Evolutionary conservation across 2,113 vertebrate genomes (phyloP).

Genomic region (Glareola pratincola): DNA sequence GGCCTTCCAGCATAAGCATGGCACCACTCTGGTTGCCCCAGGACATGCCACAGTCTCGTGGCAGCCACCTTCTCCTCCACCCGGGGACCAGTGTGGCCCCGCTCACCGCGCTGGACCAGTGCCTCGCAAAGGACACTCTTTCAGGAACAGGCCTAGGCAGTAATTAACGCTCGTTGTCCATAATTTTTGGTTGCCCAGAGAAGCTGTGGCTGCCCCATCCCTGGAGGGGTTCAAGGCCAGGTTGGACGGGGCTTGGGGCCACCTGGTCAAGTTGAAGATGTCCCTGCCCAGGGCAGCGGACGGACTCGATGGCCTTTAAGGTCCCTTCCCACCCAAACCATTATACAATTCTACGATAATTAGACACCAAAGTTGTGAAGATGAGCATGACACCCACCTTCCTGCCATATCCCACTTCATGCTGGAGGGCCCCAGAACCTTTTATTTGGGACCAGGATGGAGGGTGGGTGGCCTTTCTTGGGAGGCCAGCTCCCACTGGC

Average conservation of each 20-base stretch:
- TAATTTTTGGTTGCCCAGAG: not conserved
- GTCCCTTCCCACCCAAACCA: not conserved
- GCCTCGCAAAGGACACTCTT: not conserved
- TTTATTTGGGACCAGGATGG: not conserved
- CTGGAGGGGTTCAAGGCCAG: no score
- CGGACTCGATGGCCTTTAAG: no score
- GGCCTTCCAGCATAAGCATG: not conserved
- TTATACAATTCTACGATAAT: not conserved
- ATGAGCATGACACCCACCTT: not conserved
- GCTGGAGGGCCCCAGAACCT: not conserved
- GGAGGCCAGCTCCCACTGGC: not conserved
- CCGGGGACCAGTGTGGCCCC: not conserved
- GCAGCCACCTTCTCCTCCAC: not conserved
- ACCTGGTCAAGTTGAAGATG: no score
- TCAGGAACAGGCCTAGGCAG: not conserved
- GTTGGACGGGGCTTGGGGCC: no score
- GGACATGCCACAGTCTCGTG: not conserved
- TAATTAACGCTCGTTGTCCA: not conserved
- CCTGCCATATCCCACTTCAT: not conserved
- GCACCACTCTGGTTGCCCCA: not conserved
- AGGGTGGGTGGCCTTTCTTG: not conserved
- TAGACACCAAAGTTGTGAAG: not conserved
- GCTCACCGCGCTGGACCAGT: not conserved
- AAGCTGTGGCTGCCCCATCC: not conserved
- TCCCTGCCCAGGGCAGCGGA: no score